Conservation (phyloP, 2,113 vertebrate genomes). For the Pedionomus torquatus region DNA sequence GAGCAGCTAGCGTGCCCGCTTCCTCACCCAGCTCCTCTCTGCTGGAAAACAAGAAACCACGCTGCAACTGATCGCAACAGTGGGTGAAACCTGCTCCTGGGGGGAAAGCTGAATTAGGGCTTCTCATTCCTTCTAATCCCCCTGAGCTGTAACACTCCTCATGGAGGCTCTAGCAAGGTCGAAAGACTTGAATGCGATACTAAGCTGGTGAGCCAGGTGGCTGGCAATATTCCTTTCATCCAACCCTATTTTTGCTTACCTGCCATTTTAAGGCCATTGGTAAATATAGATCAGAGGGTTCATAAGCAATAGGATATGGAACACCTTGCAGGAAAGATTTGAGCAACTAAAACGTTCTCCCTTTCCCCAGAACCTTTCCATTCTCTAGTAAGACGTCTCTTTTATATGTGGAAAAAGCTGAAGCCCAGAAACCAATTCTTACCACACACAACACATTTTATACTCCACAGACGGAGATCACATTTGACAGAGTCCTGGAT, state of each 20-base stretch:
- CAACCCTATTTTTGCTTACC: slow-evolving; percentile 9
- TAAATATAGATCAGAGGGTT: slow-evolving; percentile 23
- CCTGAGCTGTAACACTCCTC: neutral
- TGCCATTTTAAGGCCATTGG: neutral
- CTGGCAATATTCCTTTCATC: neutral
- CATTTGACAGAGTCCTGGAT: neutral
- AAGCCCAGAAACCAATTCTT: neutral
- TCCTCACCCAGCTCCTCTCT: slow-evolving; percentile 2
- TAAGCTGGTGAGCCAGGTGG: neutral
- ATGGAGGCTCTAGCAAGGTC: neutral
- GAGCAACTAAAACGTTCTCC: neutral
- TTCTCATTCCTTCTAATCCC: slow-evolving; percentile 22
- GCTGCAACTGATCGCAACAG: neutral
- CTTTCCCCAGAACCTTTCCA: neutral
- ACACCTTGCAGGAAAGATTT: neutral
- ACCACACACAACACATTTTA: neutral
- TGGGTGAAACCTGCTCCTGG: neutral
- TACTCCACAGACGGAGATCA: neutral
- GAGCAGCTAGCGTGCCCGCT: neutral
- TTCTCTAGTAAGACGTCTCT: neutral
- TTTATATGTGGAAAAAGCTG: neutral
- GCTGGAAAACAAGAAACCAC: slow-evolving; percentile 2
- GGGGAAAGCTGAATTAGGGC: slow-evolving; percentile 20
- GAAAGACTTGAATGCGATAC: neutral
- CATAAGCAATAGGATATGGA: neutral